These are phyloP conservation scores for Drosophila borborema DNA, from an alignment of 2,888 invertebrate genomes.

Conservation along the genomic window DNA sequence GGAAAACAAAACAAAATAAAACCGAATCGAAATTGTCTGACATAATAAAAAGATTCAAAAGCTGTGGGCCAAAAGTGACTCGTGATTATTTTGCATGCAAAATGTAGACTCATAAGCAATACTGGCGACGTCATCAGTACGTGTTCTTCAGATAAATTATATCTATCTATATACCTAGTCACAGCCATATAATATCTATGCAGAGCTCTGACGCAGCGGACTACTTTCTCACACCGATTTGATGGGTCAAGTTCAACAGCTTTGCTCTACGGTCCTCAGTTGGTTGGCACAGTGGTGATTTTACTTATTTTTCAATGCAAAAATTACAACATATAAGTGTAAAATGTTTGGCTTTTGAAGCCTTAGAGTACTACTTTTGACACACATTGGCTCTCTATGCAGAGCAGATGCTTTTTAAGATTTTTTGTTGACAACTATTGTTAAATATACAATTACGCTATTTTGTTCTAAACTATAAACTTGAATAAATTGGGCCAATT, in stretches of 20 bases:
- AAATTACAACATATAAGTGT: neutral
- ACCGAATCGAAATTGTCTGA: constrained; percentile 23
- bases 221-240: constrained; percentile 37
- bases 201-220: constrained; percentile 48
- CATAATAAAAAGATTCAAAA: constrained; percentile 25
- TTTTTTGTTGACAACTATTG: no score
- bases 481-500: neutral
- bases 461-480: no score
- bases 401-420: no score
- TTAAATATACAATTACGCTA: no score
- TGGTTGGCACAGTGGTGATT: constrained; percentile 10
- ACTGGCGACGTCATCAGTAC: constrained; percentile 67
- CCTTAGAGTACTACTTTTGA: neutral
- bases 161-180: neutral
- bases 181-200: constrained; percentile 12
- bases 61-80: constrained; percentile 61
- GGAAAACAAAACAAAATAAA: constrained; percentile 19
- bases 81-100: constrained; percentile 60
- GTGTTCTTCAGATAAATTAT: constrained; percentile 43
- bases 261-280: constrained; percentile 26
- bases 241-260: constrained; percentile 50
- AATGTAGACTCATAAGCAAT: constrained; percentile 32
- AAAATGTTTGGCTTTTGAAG: neutral
- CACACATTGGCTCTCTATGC: no score
- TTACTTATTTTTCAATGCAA: neutral